Base-by-base conservation (phyloP, 2,113 vertebrate species). In the Galbula dea region DNA sequence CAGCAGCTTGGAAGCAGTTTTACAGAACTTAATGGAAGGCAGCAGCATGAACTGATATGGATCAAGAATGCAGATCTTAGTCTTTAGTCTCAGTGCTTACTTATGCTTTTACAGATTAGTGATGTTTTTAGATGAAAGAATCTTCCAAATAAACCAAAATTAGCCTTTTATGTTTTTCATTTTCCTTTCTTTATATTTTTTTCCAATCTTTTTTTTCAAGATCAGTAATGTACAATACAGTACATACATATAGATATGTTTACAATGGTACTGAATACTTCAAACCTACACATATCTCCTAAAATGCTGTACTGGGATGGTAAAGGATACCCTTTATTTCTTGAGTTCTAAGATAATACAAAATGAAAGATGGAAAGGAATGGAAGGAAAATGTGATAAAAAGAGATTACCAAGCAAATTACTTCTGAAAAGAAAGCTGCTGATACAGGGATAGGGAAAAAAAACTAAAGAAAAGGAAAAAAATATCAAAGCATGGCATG, bases 1-100 rank as follows among this genome's bases (percentile, higher is more conserved):
- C 34, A 68, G 48, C 5, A 85, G 9, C 49, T 63, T 63, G 24
- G 51, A 68, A 57, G 24, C 27, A 88, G 3, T 37, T 68, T 12
- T 14, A 26, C 12, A 72, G 39, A 84, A 30, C 9, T 27, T 57
- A 68, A 68, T 2, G 3, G 39, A 37, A 73, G 12, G 15, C 21
- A 74, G 24, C 3, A 7, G 2, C 1, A 6, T 36, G n/a, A 88
- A 39, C 23, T 55, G 10, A 24, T 37, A 63, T 0, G 3, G 59
- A 59, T 55, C 23, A 83, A 7, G 27, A 91, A 54, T 21, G 17
- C 11, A 88, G 0, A 24, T 7, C 9, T 75, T 39, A 48, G 13
- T 48, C 9, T 83, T 86, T 46, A 43, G 14, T 29, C 21, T 71
- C 27, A 26, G 4, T 10, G 46, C 1, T 26, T 26, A 87, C 83